A percentile compares a stretch with the other conserved stretches of the same genome.
These are phyloP conservation scores for Otolemur crassicaudatus DNA, from an alignment of 2,797 vertebrate genomes.

Conservation along the genomic window DNA sequence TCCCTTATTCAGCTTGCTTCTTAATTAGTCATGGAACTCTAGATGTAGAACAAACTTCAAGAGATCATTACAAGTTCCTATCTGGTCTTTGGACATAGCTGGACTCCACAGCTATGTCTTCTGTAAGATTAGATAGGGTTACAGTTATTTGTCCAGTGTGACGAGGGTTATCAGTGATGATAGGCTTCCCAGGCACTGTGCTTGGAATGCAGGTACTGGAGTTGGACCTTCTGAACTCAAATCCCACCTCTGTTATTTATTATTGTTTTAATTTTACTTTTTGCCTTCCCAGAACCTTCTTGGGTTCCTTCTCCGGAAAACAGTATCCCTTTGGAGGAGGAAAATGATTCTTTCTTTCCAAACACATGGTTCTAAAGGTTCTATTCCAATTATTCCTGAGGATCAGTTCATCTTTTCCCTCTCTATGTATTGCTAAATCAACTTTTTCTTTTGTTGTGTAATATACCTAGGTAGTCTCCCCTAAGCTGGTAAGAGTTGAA, in stretches of 20 bases:
- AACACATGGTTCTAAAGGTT: background rate
- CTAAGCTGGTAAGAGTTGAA: background rate
- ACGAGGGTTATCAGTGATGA: no score
- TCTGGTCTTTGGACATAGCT: background rate
- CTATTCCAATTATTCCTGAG: background rate
- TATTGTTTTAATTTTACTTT: background rate
- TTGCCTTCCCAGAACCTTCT: background rate
- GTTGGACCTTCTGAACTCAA: background rate
- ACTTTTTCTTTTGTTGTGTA: background rate
- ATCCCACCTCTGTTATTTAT: background rate
- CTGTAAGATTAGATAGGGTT: background rate
- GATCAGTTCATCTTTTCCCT: background rate
- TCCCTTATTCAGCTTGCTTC: background rate
- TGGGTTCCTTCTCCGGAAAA: background rate
- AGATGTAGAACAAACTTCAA: slow-evolving; percentile 11
- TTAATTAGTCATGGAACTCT: slow-evolving; percentile 41
- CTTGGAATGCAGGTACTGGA: background rate
- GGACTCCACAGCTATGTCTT: background rate
- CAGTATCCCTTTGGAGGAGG: background rate
- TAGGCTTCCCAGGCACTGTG: background rate
- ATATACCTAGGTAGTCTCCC: background rate
- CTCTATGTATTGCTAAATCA: background rate
- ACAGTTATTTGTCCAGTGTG: background rate
- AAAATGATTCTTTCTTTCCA: background rate
- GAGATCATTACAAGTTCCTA: slow-evolving; percentile 12